Conservation (phyloP, 30 jellyfish, hydroid and myxozoan genomes). For the Aurelia sp. region DNA sequence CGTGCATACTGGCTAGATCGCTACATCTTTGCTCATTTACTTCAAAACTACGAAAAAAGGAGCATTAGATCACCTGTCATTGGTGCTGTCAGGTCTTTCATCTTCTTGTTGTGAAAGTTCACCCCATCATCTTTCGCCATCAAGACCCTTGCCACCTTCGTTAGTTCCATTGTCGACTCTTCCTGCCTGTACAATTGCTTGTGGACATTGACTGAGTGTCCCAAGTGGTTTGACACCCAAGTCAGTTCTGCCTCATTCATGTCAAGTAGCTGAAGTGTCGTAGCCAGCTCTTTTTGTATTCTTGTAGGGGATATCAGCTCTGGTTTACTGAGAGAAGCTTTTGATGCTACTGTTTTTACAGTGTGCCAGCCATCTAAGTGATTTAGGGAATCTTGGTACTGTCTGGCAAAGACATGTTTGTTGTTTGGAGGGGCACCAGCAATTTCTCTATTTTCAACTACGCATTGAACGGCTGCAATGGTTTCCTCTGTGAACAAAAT, state of each 20-base stretch:
- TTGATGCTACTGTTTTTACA: slow-evolving; percentile 15
- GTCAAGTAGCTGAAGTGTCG: slow-evolving; percentile 32
- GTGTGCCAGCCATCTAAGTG: not conserved
- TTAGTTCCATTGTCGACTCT: too few relatives aligned
- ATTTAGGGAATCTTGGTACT: too few relatives aligned
- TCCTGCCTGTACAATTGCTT: slow-evolving; percentile 17
- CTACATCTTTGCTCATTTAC: too few relatives aligned
- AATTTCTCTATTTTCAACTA: too few relatives aligned
- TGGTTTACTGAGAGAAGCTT: slow-evolving; percentile 19
- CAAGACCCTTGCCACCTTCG: slow-evolving; percentile 9
- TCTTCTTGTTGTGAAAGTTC: slow-evolving; percentile 11
- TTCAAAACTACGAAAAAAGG: too few relatives aligned
- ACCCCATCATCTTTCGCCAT: slow-evolving; percentile 40
- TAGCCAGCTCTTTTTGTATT: slow-evolving; percentile 42
- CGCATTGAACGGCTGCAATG: slow-evolving; percentile 2
- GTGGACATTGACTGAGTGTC: slow-evolving; percentile 37
- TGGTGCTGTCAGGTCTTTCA: too few relatives aligned
- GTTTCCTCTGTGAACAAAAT: too few relatives aligned
- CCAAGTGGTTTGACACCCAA: slow-evolving; percentile 41
- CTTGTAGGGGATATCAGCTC: slow-evolving; percentile 45
- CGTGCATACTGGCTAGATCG: too few relatives aligned
- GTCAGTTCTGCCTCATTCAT: slow-evolving; percentile 36
- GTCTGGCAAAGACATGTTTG: too few relatives aligned
- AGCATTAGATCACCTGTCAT: too few relatives aligned
- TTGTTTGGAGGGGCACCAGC: too few relatives aligned